Evolutionary conservation across 2,113 vertebrate genomes (phyloP).

Genomic region (Bombycilla garrulus): DNA sequence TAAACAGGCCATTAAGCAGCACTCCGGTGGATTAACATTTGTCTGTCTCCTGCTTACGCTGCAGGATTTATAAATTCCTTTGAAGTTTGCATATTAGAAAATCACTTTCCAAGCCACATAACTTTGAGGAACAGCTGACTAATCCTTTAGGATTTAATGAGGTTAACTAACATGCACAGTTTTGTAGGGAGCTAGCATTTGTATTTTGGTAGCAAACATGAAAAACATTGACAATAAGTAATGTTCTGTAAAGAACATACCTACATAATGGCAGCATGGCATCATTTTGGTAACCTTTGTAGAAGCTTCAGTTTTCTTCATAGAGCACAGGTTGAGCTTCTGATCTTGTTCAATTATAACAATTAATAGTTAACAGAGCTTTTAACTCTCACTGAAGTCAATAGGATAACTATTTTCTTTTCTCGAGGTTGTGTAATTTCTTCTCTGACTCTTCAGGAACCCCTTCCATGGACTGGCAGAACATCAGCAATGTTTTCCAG

Average conservation of each 20-base stretch:
- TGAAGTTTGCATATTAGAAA: slow-evolving; percentile 72
- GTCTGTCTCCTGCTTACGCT: slow-evolving; percentile 32
- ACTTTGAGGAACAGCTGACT: slow-evolving; percentile 55
- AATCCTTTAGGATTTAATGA: slow-evolving; percentile 67
- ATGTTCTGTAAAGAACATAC: neutral
- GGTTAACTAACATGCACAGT: slow-evolving; percentile 34
- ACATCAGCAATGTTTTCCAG: neutral
- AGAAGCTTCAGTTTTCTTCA: neutral
- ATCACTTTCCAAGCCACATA: slow-evolving; percentile 61
- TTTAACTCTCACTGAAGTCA: neutral
- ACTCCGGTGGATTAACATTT: slow-evolving; percentile 58
- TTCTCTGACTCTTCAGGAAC: neutral
- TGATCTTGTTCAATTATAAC: neutral
- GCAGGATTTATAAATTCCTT: slow-evolving; percentile 67
- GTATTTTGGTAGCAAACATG: slow-evolving; percentile 6
- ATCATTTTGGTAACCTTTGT: neutral
- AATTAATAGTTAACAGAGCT: neutral
- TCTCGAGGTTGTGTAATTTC: neutral
- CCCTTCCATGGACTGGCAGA: no score
- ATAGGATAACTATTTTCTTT: neutral
- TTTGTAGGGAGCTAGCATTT: neutral
- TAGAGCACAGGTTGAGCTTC: neutral
- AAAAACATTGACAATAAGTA: neutral
- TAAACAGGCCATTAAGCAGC: slow-evolving; percentile 48
- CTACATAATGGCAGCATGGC: neutral